Conservation (phyloP, 2,888 invertebrate genomes). For the Nebria salina region DNA sequence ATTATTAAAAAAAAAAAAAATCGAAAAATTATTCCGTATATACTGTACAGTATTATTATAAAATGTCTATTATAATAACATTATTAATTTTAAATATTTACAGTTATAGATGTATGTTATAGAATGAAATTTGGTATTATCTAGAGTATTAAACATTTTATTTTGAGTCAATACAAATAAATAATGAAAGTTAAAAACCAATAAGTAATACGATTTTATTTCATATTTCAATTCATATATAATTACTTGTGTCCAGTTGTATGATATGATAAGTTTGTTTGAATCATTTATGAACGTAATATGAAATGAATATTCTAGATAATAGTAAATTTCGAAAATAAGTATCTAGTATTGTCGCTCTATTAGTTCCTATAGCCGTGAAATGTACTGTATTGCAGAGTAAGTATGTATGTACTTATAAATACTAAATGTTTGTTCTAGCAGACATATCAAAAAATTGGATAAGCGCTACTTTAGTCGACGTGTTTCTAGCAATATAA, state of each 20-base stretch:
- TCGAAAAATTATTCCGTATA: constrained; percentile 29
- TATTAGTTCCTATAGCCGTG: neutral
- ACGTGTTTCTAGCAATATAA: constrained; percentile 58
- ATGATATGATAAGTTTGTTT: too few relatives aligned
- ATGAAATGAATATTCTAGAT: neutral
- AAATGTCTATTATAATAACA: constrained; percentile 30
- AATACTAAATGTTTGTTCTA: constrained; percentile 57
- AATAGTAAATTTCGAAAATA: constrained; percentile 28
- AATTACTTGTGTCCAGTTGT: too few relatives aligned
- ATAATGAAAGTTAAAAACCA: too few relatives aligned
- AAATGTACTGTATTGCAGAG: neutral
- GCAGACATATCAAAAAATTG: constrained; percentile 58
- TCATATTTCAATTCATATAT: too few relatives aligned
- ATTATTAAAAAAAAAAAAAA: neutral
- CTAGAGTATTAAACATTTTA: neutral
- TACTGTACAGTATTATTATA: constrained; percentile 46
- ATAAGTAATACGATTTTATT: too few relatives aligned
- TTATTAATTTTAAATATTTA: constrained; percentile 26
- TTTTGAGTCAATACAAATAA: too few relatives aligned
- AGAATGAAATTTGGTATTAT: neutral
- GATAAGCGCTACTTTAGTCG: constrained; percentile 52
- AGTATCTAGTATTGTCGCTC: neutral
- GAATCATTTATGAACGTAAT: too few relatives aligned
- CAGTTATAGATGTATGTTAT: constrained; percentile 26
- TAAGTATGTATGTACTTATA: neutral